Evolutionary conservation across 2,113 vertebrate genomes (phyloP), one percentile per base, ranked within the genome.

Genomic region (Xiphophorus hellerii): DNA sequence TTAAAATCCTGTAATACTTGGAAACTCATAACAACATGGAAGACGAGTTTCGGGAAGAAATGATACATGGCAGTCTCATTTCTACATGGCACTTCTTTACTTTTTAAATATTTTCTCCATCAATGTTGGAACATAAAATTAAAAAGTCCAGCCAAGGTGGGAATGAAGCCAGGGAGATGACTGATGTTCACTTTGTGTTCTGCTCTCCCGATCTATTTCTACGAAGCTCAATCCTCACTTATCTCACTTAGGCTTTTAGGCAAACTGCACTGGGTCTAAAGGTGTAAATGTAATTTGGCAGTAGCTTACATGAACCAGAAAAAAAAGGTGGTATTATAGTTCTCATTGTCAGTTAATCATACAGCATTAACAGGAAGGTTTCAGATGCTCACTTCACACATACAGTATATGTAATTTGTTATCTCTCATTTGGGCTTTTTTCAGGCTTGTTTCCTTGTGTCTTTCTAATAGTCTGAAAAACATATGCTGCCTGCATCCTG

Each of bases 231-330:
- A 6, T 66, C 62, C 66, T 62, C 64, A 58, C 48, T 71, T 65
- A 61, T 67, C 71, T 51, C 62, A 67, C 29, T 78, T 29, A 31
- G 30, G 35, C 66, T 71, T 74, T 27, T 31, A 51, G 74, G 74
- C 71, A 82, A 82, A 72, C 70, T 69, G 42, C 74, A 77, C 37
- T 14, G 39, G 44, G 22, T 30, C 60, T 68, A 80, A 76, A 71
- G 30, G 29, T 62, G 6, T 72, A 27, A 66, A 76, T 60, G 37
- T 68, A 74, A 81, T 39, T 61, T 15, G 27, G n/a, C 48, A 20
- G 33, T n/a, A 31, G 42, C 42, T 64, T 69, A 25, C 51, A 63
- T 42, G 33, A 69, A 37, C 28, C 54, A n/a, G 29, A 54, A 65
- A n/a, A 39, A 80, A 66, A 27, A 42, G 78, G 54, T 67, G 33